Conservation (phyloP, 2,888 invertebrate species). For the Hecatera dysodea region DNA sequence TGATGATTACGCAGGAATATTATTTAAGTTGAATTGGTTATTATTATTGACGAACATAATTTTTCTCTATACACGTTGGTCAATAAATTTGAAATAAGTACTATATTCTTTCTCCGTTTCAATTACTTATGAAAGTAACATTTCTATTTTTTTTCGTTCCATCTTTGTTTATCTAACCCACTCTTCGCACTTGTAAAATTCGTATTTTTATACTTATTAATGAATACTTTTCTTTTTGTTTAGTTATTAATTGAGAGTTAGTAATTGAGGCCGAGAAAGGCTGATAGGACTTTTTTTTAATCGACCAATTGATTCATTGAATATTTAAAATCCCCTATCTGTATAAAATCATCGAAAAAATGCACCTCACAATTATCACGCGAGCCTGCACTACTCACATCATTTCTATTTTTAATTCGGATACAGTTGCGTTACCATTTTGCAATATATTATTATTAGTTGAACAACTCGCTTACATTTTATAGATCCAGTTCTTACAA, state of each 20-base stretch:
- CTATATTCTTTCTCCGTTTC: too few relatives aligned
- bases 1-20: conserved; percentile 2
- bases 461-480: conserved; percentile 14
- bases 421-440: conserved; percentile 8
- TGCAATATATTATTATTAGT: conserved; percentile 19
- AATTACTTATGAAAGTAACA: too few relatives aligned
- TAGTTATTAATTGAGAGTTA: too few relatives aligned
- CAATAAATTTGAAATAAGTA: too few relatives aligned
- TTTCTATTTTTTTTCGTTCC: too few relatives aligned
- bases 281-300: background rate
- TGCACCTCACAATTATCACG: conserved; percentile 17
- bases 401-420: conserved; percentile 36
- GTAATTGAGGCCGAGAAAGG: background rate
- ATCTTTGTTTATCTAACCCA: too few relatives aligned
- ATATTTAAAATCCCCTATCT: background rate
- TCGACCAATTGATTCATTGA: background rate
- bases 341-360: background rate
- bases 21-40: conserved; percentile 4
- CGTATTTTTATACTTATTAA: too few relatives aligned
- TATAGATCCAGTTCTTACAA: conserved; percentile 34
- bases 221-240: too few relatives aligned
- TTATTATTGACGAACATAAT: background rate
- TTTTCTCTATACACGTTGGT: too few relatives aligned
- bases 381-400: background rate
- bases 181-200: too few relatives aligned